phyloP scores from a whole-genome alignment of 2,888 invertebrate genomes.

The Notodonta ziczac region DNA sequence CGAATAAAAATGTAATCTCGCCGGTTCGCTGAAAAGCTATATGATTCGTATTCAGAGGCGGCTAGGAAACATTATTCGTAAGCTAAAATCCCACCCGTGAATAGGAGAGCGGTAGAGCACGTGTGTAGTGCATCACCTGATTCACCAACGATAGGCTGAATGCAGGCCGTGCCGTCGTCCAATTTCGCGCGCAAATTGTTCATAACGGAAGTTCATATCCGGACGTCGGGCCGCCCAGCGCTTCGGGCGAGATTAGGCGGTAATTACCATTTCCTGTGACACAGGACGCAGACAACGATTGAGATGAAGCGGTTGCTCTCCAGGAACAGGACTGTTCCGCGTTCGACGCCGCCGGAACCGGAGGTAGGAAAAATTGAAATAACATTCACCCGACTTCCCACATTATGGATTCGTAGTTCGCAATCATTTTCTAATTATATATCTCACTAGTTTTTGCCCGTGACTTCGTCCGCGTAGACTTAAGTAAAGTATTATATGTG shows the following conservation, averaged over 20 bases:
- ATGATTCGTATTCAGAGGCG: constrained; percentile 64
- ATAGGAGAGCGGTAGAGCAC: constrained; percentile 50
- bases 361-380: constrained; percentile 60
- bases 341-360: constrained; percentile 50
- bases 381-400: constrained; percentile 48
- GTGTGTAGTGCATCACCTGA: constrained; percentile 61
- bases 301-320: constrained; percentile 60
- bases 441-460: too few species aligned
- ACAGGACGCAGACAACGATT: constrained; percentile 76
- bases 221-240: constrained; percentile 83
- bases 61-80: constrained; percentile 58
- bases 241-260: constrained; percentile 84
- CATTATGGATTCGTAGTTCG: constrained; percentile 40
- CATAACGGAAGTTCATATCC: constrained; percentile 95
- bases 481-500: too few species aligned
- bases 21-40: constrained; percentile 59
- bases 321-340: constrained; percentile 59
- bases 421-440: background rate
- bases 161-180: constrained; percentile 80
- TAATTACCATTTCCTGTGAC: constrained; percentile 85
- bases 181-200: constrained; percentile 91
- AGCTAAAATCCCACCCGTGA: constrained; percentile 55
- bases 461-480: too few species aligned
- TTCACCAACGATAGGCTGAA: constrained; percentile 66
- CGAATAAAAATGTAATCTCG: constrained; percentile 69